Conservation (phyloP, 2,888 invertebrate genomes). For the Atrina japonica region DNA sequence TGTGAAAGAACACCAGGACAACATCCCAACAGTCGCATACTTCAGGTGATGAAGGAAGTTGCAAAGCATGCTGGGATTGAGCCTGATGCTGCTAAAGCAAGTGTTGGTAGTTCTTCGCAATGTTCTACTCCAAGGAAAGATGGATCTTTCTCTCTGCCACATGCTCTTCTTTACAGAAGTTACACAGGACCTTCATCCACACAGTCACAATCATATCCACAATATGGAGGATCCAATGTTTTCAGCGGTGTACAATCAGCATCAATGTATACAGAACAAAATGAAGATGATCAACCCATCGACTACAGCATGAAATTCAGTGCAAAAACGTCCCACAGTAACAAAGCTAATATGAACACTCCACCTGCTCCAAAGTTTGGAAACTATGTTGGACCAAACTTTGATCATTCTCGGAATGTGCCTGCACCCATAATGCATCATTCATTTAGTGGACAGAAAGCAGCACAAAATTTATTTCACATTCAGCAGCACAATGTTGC, state of each 20-base stretch:
- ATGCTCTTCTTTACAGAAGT: conserved; percentile 34
- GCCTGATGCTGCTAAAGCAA: conserved; percentile 13
- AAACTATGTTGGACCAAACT: conserved; percentile 59
- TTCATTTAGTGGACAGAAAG: conserved; percentile 29
- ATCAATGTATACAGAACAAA: conserved; percentile 35
- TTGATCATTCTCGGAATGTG: conserved; percentile 6
- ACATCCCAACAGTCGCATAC: conserved; percentile 69
- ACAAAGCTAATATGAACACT: conserved; percentile 10
- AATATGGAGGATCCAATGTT: not conserved
- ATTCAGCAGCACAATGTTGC: conserved; percentile 28
- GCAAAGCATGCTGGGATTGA: conserved; percentile 74
- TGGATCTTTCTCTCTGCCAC: conserved; percentile 27
- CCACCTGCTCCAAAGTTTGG: conserved; percentile 55
- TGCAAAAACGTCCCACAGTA: conserved; percentile 17
- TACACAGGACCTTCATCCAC: conserved; percentile 20
- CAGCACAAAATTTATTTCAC: conserved; percentile 22
- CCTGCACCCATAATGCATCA: conserved; percentile 27
- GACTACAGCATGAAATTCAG: conserved; percentile 72
- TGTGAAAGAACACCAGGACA: conserved; percentile 51
- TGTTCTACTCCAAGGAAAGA: conserved; percentile 20
- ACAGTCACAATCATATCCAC: not conserved
- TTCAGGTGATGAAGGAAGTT: conserved; percentile 78
- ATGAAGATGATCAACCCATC: conserved; percentile 68
- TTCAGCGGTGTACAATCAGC: conserved; percentile 13
- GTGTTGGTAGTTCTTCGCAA: conserved; percentile 14